These are phyloP conservation scores for Zoanthus solanderi DNA, from an alignment of 92 coral and sea anemone species.

Conservation along the genomic window DNA sequence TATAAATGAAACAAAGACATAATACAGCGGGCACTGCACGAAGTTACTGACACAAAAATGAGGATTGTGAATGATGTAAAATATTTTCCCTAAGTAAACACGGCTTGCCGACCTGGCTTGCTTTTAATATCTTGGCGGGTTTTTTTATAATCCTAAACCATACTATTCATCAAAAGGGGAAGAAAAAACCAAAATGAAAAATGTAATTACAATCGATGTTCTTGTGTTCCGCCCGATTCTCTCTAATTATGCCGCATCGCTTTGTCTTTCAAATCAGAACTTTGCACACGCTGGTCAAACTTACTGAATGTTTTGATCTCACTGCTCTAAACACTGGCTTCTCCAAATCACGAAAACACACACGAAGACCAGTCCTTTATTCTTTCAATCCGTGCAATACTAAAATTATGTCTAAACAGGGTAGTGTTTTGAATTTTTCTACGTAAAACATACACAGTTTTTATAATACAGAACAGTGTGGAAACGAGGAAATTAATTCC, in stretches of 20 bases:
- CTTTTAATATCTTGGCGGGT: slow-evolving; percentile 88
- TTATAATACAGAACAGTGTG: neutral
- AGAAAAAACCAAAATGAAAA: slow-evolving; percentile 84
- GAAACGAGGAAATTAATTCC: slow-evolving; percentile 12
- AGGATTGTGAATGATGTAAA: slow-evolving; percentile 84
- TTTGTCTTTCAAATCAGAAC: slow-evolving; percentile 82
- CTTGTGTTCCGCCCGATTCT: slow-evolving; percentile 68
- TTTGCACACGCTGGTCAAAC: slow-evolving; percentile 47
- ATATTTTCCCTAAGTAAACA: slow-evolving; percentile 86
- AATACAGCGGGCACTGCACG: neutral
- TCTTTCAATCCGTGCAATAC: slow-evolving; percentile 17
- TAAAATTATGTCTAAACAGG: slow-evolving; percentile 28
- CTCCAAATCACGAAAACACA: slow-evolving; percentile 51
- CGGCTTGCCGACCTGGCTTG: slow-evolving; percentile 64
- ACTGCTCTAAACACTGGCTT: slow-evolving; percentile 59
- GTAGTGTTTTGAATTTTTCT: slow-evolving; percentile 35
- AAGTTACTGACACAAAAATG: slow-evolving; percentile 58
- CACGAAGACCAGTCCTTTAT: neutral
- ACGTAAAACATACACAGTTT: neutral
- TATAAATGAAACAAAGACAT: slow-evolving; percentile 29
- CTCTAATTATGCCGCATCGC: slow-evolving; percentile 79
- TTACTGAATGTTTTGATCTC: slow-evolving; percentile 70
- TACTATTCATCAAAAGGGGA: slow-evolving; percentile 75
- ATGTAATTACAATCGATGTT: slow-evolving; percentile 80
- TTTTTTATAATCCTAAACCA: slow-evolving; percentile 83